Conservation (phyloP, 2,797 vertebrate species). For the Heterohyrax brucei region DNA sequence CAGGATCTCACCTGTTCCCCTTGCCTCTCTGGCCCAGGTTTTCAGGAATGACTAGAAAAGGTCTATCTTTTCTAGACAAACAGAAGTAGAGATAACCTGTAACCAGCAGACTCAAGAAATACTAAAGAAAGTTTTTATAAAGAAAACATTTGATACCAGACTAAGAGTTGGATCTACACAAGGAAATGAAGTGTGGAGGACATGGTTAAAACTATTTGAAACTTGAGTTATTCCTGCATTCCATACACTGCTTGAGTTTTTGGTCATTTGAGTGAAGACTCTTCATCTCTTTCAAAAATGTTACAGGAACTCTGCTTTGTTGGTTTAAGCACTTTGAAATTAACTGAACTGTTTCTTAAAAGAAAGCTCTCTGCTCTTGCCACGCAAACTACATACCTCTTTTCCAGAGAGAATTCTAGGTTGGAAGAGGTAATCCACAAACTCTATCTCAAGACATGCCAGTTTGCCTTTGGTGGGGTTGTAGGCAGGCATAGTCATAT, state of each 20-base stretch:
- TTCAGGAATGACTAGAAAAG: not conserved
- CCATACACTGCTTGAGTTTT: not conserved
- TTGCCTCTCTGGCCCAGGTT: not conserved
- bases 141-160: no score
- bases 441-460: fast-evolving
- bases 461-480: not conserved
- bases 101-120: no score
- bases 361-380: fast-evolving
- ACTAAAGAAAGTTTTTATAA: no score
- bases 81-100: not conserved
- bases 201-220: not conserved
- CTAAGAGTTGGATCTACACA: no score
- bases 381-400: no score
- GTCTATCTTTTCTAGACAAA: no score
- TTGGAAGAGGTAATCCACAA: no score
- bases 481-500: fast-evolving
- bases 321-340: not conserved
- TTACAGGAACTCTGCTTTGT: fast-evolving
- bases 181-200: not conserved
- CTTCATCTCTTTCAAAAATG: not conserved
- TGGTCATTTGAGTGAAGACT: fast-evolving
- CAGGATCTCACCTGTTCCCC: not conserved
- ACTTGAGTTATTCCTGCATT: no score
- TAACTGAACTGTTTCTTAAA: not conserved
- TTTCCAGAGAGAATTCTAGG: not conserved